Conservation (phyloP, 2,113 vertebrate genomes). For the Ploceus nigricollis region DNA sequence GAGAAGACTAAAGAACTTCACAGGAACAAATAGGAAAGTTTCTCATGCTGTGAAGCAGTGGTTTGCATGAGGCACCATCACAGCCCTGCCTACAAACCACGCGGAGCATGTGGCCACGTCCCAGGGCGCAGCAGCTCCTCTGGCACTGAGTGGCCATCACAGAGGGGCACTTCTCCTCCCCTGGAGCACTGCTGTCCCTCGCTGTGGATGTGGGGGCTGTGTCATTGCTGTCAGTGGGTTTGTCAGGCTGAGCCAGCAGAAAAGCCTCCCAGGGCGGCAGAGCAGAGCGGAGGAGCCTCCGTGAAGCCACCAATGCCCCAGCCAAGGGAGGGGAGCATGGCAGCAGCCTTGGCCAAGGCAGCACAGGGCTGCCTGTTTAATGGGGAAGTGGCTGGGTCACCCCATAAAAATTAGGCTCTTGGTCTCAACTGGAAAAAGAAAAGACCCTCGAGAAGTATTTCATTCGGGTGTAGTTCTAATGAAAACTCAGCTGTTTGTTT, state of each 20-base stretch:
- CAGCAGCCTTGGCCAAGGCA: not conserved
- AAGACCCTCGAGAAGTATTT: not conserved
- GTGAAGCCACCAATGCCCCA: not conserved
- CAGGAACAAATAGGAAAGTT: too few relatives aligned
- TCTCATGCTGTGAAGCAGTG: not conserved
- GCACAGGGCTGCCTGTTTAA: not conserved
- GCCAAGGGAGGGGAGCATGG: not conserved
- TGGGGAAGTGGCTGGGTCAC: not conserved
- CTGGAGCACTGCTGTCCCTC: not conserved
- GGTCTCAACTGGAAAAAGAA: not conserved
- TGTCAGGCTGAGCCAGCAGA: not conserved
- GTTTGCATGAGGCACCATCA: not conserved
- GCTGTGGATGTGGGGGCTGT: rapidly evolving
- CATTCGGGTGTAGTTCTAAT: not conserved
- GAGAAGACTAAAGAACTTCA: not conserved
- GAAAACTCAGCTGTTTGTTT: not conserved
- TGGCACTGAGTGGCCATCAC: not conserved
- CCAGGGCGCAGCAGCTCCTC: not conserved
- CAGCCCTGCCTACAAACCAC: not conserved
- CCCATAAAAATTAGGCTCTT: not conserved
- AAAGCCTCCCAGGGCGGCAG: not conserved
- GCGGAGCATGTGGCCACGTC: not conserved
- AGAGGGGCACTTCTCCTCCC: not conserved
- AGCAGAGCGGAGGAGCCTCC: not conserved
- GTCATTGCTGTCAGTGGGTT: rapidly evolving